These are phyloP conservation scores for Rhagium mordax DNA, from an alignment of 2,888 invertebrate species.

Conservation along the genomic window DNA sequence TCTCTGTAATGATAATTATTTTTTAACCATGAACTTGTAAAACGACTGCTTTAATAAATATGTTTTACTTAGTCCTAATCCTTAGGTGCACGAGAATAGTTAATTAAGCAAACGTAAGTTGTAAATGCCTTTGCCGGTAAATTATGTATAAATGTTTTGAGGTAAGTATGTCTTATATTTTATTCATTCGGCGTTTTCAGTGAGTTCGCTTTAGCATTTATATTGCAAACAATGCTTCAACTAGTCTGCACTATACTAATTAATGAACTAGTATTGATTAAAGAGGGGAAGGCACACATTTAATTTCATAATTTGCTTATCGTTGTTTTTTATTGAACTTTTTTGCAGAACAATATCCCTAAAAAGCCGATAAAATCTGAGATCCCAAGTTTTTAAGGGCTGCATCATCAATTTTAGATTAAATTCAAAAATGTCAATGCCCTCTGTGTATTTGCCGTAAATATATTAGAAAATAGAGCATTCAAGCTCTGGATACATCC, in stretches of 20 bases:
- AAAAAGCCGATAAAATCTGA: no score
- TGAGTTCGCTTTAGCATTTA: background rate
- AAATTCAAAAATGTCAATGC: no score
- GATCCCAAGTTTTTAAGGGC: no score
- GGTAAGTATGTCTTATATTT: background rate
- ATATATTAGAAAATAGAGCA: no score
- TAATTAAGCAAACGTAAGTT: background rate
- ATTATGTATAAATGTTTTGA: background rate
- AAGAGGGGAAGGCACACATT: no score
- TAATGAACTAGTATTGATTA: background rate
- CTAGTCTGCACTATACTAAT: background rate
- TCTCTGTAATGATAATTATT: background rate
- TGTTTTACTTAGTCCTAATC: background rate
- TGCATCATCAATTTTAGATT: no score
- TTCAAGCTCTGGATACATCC: no score
- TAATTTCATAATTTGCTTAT: no score
- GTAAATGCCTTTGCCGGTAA: background rate
- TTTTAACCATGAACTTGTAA: background rate
- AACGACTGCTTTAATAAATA: background rate
- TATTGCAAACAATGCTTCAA: background rate
- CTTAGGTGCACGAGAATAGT: background rate
- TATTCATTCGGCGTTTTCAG: background rate
- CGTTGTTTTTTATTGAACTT: no score
- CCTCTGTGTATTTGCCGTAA: no score
- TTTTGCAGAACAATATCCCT: no score